Conservation (phyloP, 30 jellyfish, hydroid and myxozoan species). For the Chrysaora quinquecirrha region DNA sequence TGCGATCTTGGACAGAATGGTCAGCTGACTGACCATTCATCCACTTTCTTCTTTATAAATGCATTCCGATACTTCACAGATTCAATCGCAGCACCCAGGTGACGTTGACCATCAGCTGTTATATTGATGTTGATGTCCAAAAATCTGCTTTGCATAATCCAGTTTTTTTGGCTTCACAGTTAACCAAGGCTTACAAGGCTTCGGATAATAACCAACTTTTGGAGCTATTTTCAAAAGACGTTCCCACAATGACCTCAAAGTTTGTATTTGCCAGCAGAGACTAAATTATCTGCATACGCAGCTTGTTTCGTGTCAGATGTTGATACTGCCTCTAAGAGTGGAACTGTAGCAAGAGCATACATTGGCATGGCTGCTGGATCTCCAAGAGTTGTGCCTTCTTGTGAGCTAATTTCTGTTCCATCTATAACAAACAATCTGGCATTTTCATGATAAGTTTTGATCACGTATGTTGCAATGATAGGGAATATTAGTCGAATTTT, state of each 20-base stretch:
- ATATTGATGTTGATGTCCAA: slow-evolving; percentile 15
- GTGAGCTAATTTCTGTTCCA: no score
- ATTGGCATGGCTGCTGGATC: no score
- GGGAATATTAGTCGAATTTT: neutral
- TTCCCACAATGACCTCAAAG: neutral
- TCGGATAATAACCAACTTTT: slow-evolving; percentile 8
- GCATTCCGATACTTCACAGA: neutral
- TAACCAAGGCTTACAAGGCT: neutral
- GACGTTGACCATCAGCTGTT: neutral
- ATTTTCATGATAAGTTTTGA: neutral
- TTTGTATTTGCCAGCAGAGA: neutral
- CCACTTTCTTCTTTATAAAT: neutral
- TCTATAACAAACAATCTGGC: neutral
- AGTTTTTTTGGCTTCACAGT: no score
- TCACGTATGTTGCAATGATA: neutral
- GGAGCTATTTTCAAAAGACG: neutral
- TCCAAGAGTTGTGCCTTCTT: no score
- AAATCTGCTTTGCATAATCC: neutral
- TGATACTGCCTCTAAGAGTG: neutral
- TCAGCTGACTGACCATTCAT: neutral
- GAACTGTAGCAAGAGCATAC: slow-evolving; percentile 5
- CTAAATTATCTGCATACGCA: slow-evolving; percentile 15
- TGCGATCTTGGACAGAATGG: slow-evolving; percentile 17
- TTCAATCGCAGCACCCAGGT: no score
- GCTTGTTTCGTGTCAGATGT: no score